Conservation (phyloP, 1,140 invertebrate species). For the Hetaerina americana region DNA sequence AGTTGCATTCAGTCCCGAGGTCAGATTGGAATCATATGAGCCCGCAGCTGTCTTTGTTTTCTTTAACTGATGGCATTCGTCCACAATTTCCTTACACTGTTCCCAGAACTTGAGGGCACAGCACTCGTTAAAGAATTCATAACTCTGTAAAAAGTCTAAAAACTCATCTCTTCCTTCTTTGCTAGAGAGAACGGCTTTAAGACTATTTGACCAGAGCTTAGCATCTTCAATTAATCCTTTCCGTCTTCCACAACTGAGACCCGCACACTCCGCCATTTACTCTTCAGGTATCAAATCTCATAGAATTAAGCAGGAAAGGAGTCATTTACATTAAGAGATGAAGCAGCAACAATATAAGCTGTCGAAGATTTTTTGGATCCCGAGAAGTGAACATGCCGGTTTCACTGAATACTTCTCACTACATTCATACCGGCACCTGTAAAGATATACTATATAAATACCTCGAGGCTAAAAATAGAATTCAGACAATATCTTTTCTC, state of each 20-base stretch:
- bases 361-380: too few relatives aligned
- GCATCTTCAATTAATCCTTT: not conserved
- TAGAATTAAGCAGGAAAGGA: too few relatives aligned
- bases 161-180: not conserved
- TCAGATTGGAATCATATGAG: not conserved
- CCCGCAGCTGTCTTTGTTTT: not conserved
- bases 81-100: not conserved
- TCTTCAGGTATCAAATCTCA: too few relatives aligned
- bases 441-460: too few relatives aligned
- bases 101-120: not conserved
- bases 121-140: not conserved
- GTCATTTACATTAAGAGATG: too few relatives aligned
- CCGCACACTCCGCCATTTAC: not conserved
- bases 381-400: too few relatives aligned
- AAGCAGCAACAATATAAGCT: too few relatives aligned
- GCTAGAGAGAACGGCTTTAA: not conserved
- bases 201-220: not conserved
- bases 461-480: too few relatives aligned
- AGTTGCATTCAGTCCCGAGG: not conserved
- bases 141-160: not conserved
- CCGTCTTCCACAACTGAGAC: not conserved
- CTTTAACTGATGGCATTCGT: not conserved
- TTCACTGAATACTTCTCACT: too few relatives aligned
- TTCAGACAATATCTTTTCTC: too few relatives aligned
- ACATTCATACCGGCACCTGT: too few relatives aligned